Base-by-base conservation (phyloP, 2,113 vertebrate species). In the Numenius arquata region DNA sequence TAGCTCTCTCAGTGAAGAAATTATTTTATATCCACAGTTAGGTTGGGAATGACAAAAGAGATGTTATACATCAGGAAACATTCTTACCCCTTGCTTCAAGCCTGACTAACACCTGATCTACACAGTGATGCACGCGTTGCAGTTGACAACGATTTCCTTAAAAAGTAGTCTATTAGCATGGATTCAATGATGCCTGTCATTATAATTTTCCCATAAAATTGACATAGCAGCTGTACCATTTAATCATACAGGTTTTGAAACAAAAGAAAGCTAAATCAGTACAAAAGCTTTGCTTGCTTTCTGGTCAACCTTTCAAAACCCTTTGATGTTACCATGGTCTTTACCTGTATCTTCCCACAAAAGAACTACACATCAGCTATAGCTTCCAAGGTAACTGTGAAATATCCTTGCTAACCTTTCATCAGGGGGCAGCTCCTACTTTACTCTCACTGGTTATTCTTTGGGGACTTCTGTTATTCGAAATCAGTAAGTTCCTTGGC, bases 291-390 rank as follows among this genome's bases (percentile, higher is more conserved):
- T 58, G 8, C 10, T 43, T 4, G 1, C 47, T 88, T 90, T 65
- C 26, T 50, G 36, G 32, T 55, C n/a, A 34, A 11, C 53, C 40
- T 13, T 58, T 38, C 50, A 53, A 77, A 71, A 5, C 6, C 23
- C 21, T 70, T 62, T 48, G 45, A 16, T 50, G 29, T 45, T 30
- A 15, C 38, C 20, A 1, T 0, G 2, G 50, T 21, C 61, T 76
- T 81, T 43, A 29, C 30, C n/a, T 34, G 30, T 5, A 41, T 3
- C 10, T 85, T 59, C 10, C 19, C 21, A 1, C 20, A 23, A 22
- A 36, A 6, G 23, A 45, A 6, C n/a, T 43, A 5, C 4, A 30
- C 19, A 7, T 6, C 45, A 94, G 45, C 36, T 19, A 2, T 0
- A 40, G 29, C 15, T 83, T 11, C 63, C 47, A 34, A 26, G 29